Base-by-base conservation (phyloP, 1,140 invertebrate genomes). In the Anoplolepis gracilipes region DNA sequence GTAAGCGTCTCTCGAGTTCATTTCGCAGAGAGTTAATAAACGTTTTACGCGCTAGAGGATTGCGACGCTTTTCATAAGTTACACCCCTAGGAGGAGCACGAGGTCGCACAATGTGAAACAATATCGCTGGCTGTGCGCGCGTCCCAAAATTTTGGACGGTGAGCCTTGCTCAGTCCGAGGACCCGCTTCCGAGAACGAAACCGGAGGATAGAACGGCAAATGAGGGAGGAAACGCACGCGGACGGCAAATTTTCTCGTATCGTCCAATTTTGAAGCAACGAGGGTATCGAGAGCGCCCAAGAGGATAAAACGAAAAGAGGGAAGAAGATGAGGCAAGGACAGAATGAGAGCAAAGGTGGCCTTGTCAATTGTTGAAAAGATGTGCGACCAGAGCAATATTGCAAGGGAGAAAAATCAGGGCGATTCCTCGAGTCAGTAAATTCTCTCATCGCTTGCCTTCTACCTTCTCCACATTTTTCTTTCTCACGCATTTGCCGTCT, bases 331-430 rank as follows among this genome's bases (percentile, higher is more conserved):
- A 72, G n/a, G 13, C 5, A 3, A 39, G 42, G 39, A 19, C n/a
- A 19, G 42, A 13, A 46, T 69, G 42, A 75, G 69, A 57, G 33
- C n/a, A 53, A 70, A 55, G 88, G 65, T 87, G 82, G 85, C 79
- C 88, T 90, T 91, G 91, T 92, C 92, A 92, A 91, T 92, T 77
- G 90, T 85, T 77, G 84, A 72, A 78, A 84, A 91, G 90, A 84
- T 64, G 87, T 49, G 86, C 84, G 84, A 78, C 59, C 67, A 85
- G 85, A 85, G 85, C 88, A 92, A 92, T 92, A 87, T 92, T 77
- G 84, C 77, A 88, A 86, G 86, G 84, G 91, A 86, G 90, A 89
- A 90, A 91, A 93, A 93, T 93, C 92, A 92, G 86, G 85, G 77
- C 86, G 88, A 90, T 91, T 88, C 85, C 86, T 90, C 53, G 88